These are phyloP conservation scores for Blastomussa wellsi DNA, from an alignment of 92 coral and sea anemone species.

Conservation along the genomic window DNA sequence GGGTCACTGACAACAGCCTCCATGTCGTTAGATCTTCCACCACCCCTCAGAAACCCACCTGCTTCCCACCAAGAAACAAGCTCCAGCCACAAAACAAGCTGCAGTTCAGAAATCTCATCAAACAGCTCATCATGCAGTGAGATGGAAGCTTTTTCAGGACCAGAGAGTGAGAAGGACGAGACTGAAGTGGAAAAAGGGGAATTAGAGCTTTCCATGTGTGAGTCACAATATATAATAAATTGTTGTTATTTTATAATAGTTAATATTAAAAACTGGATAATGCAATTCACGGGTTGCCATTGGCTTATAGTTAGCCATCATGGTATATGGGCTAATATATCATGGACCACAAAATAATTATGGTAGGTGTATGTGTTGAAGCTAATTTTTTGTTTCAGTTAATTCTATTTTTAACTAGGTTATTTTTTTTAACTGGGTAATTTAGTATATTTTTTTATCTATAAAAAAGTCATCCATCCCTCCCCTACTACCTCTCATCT, in stretches of 20 bases:
- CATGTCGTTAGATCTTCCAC: slow-evolving; percentile 23
- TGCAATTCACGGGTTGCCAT: no score
- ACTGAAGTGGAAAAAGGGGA: slow-evolving; percentile 62
- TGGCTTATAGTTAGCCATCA: no score
- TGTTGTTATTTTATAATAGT: no score
- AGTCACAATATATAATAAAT: not conserved
- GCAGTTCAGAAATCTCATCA: slow-evolving; percentile 57
- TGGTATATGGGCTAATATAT: no score
- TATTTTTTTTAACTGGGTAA: no score
- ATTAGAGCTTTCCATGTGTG: slow-evolving; percentile 68
- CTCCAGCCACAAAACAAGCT: slow-evolving; percentile 1
- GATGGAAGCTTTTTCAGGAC: slow-evolving; percentile 33
- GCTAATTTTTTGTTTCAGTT: no score
- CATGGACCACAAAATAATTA: no score
- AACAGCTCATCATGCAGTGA: slow-evolving; percentile 50
- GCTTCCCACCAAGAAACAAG: not conserved
- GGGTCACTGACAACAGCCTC: slow-evolving; percentile 32
- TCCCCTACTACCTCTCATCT: no score
- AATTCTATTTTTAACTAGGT: no score
- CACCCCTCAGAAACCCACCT: not conserved
- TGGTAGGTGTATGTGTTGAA: no score
- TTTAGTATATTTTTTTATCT: no score
- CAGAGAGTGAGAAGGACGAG: slow-evolving; percentile 25
- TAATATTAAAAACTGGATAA: not conserved
- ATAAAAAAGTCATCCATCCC: no score